Percentiles rank a stretch among this genome's conserved stretches.
Evolutionary conservation across 2,113 vertebrate genomes (phyloP).

Genomic region (Lagopus muta): DNA sequence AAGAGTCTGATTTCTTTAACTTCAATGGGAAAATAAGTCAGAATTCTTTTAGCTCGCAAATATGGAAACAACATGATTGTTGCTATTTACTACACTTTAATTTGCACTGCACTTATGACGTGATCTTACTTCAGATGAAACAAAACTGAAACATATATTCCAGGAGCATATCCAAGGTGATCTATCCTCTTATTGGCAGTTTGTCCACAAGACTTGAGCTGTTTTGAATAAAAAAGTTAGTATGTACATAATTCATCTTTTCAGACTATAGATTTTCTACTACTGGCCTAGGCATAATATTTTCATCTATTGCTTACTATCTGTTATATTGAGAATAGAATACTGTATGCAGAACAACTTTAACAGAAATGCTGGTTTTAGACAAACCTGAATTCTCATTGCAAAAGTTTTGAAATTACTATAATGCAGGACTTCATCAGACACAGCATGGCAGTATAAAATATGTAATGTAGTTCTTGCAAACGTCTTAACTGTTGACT

Average conservation of each 20-base stretch:
- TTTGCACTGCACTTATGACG: background rate
- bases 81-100: background rate
- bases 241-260: background rate
- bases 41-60: background rate
- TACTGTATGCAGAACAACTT: background rate
- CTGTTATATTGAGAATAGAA: background rate
- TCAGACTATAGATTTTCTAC: background rate
- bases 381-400: background rate
- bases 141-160: background rate
- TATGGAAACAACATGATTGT: background rate
- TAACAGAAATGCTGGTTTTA: background rate
- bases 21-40: background rate
- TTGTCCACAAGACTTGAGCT: background rate
- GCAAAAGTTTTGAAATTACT: background rate
- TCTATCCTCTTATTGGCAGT: background rate
- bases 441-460: background rate
- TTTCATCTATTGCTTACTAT: background rate
- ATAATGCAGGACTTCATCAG: background rate
- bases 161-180: background rate
- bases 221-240: background rate
- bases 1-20: background rate
- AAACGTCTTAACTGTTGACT: background rate
- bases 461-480: background rate
- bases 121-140: background rate
- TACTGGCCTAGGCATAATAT: background rate